phyloP scores from a whole-genome alignment of 2,888 invertebrate species.

The Catocala nupta region DNA sequence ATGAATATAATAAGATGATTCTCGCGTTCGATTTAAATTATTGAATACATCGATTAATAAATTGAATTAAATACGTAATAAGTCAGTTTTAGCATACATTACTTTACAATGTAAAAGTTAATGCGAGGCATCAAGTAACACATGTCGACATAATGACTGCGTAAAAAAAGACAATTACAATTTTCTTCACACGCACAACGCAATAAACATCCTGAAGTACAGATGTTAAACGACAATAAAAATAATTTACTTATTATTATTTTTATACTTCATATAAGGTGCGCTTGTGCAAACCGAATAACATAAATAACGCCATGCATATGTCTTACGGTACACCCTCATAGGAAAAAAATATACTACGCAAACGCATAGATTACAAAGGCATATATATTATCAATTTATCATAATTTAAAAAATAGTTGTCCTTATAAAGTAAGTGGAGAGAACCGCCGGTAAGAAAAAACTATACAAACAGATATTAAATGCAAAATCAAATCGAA shows the following conservation, averaged over 20 bases:
- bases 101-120: neutral
- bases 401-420: too few relatives aligned
- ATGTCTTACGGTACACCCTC: slow-evolving; percentile 14
- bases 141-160: slow-evolving; percentile 4
- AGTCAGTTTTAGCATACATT: too few relatives aligned
- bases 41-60: neutral
- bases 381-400: too few relatives aligned
- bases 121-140: slow-evolving; percentile 2
- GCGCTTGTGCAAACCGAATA: slow-evolving; percentile 24
- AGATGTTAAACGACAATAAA: slow-evolving; percentile 15
- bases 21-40: slow-evolving; percentile 4
- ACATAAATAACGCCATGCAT: slow-evolving; percentile 22
- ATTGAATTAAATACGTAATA: neutral
- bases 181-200: slow-evolving; percentile 16
- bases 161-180: slow-evolving; percentile 5
- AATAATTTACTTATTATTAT: slow-evolving; percentile 12
- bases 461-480: too few relatives aligned
- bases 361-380: neutral
- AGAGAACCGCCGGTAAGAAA: too few relatives aligned
- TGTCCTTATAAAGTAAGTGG: too few relatives aligned
- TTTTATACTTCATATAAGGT: slow-evolving; percentile 26
- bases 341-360: slow-evolving; percentile 7
- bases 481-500: too few relatives aligned
- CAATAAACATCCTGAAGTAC: slow-evolving; percentile 16
- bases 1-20: slow-evolving; percentile 8